Base-by-base conservation (phyloP, 2,888 invertebrate species). In the Caenorhabditis uteleia region DNA sequence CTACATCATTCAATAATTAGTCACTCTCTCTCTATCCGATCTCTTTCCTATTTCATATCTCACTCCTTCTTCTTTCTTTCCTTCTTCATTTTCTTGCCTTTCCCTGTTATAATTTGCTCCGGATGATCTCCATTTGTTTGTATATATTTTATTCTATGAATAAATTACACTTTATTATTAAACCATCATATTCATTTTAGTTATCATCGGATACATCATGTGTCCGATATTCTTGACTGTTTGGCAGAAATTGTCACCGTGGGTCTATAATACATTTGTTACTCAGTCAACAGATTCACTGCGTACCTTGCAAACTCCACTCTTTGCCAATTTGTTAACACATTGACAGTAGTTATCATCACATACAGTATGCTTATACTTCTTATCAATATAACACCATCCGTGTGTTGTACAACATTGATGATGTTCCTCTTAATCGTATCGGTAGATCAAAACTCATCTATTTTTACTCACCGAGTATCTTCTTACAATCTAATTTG, bases 221-320 rank as follows among this genome's bases (percentile, higher is more conserved):
- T 53, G 55, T 43, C 65, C 65, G 21, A 58, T 18, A 21, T 43
- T 55, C 29, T 55, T 59, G 5, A 65, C 65, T 29, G 50, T 65
- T 34, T 48, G 54, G 43, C 65, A 65, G 42, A 65, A 65, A 33
- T 59, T 51, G 36, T 65, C 65, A 6, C 59, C 48, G 21, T 65
- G 65, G 12, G 38, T 55, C 65, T 65, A 59, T 12, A 59, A 44
- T 5, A 2, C 1, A 18, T 31, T 33, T 20, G 14, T 1, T 12
- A n/a, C 1, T 27, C 8, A 3, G 10, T 7, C 12, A 16, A 14
- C 3, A 6, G 14, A 23, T 10, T 10, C 31, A 14, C 6, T 8
- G 20, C 8, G 0, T 38, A 64, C 64, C 48, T 57, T 64, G 50
- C 58, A 64, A n/a, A 46, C 20, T 25, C 64, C 64, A 14, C 49